Conservation (phyloP, 2,113 vertebrate species). For the Ictidomys tridecemlineatus region DNA sequence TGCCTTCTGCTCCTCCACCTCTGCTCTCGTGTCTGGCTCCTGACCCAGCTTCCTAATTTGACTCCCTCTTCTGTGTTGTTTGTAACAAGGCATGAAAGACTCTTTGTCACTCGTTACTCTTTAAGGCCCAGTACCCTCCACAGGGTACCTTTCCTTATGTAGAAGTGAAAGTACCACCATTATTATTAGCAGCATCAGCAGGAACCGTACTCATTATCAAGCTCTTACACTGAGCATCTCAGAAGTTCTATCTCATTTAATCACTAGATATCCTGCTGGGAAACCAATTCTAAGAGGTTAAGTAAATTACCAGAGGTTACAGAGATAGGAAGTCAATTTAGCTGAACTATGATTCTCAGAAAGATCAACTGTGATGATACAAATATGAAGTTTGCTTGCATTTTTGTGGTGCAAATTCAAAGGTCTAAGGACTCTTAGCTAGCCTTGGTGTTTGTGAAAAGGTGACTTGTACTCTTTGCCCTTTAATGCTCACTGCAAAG, state of each 20-base stretch:
- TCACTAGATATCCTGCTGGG: background rate
- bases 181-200: background rate
- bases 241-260: background rate
- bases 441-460: background rate
- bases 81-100: background rate
- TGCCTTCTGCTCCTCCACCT: background rate
- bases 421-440: background rate
- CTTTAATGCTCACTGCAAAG: rapidly evolving
- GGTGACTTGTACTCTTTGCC: too few species aligned
- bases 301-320: background rate
- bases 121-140: background rate
- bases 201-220: background rate
- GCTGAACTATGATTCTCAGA: background rate
- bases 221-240: background rate
- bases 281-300: background rate
- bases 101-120: background rate
- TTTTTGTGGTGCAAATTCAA: background rate
- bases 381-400: background rate
- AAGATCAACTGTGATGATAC: background rate
- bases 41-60: background rate
- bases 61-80: background rate
- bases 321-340: background rate
- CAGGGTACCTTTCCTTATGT: rapidly evolving
- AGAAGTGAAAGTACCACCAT: background rate
- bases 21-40: background rate